phyloP scores from a whole-genome alignment of 2,797 vertebrate genomes.

The Semotilus atromaculatus region DNA sequence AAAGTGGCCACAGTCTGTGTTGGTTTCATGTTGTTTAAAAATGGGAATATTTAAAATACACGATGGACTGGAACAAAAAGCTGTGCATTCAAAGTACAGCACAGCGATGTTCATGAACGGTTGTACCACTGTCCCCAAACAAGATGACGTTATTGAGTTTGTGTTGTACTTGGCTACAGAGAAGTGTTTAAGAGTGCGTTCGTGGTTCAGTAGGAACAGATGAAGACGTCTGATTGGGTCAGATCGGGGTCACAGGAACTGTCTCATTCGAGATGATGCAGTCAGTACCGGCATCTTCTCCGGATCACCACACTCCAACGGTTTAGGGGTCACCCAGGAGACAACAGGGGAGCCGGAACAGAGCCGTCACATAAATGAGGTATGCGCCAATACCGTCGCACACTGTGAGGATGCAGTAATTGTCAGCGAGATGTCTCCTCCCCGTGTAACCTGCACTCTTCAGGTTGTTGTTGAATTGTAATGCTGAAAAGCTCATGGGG shows the following conservation, averaged over 20 bases:
- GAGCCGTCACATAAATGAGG: slow-evolving; percentile 24
- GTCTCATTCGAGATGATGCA: slow-evolving; percentile 23
- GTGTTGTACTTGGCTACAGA: neutral
- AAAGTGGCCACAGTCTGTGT: neutral
- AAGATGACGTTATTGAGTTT: neutral
- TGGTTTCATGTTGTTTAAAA: neutral
- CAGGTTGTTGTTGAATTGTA: slow-evolving; percentile 36
- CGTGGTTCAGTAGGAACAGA: slow-evolving; percentile 37
- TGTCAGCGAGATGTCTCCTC: slow-evolving; percentile 25
- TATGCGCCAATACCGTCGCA: neutral
- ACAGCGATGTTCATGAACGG: neutral
- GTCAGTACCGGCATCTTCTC: neutral
- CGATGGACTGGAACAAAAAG: neutral
- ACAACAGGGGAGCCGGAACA: neutral
- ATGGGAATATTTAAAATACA: neutral
- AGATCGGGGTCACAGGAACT: slow-evolving; percentile 44
- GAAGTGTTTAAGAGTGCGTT: slow-evolving; percentile 21
- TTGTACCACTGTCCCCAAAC: neutral
- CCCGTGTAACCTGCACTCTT: neutral
- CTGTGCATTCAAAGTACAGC: neutral
- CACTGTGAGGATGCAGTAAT: neutral
- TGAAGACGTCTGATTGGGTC: slow-evolving; percentile 34
- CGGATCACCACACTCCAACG: slow-evolving; percentile 3
- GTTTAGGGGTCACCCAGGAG: slow-evolving; percentile 25
- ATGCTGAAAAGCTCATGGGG: slow-evolving; percentile 10